Conservation (phyloP, 2,797 vertebrate genomes). For the Rhynchonycteris naso region DNA sequence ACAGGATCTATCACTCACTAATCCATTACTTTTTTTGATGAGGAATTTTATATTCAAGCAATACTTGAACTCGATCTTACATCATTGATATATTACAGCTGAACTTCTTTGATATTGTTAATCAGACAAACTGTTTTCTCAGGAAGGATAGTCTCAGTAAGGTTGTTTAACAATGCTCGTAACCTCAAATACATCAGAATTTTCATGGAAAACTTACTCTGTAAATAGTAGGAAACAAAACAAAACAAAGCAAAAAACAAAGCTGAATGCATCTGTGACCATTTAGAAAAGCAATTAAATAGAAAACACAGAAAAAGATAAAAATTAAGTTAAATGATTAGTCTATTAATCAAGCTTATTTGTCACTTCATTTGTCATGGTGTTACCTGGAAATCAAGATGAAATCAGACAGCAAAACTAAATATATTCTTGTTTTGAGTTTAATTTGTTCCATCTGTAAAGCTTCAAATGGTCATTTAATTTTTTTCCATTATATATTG, state of each 20-base stretch:
- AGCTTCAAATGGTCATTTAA: constrained; percentile 52
- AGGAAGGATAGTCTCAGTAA: constrained; percentile 24
- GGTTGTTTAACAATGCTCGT: constrained; percentile 46
- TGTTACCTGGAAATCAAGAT: constrained; percentile 73
- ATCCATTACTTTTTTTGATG: constrained; percentile 36
- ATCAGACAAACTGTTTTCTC: constrained; percentile 32
- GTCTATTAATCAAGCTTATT: constrained; percentile 62
- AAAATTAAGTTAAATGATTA: constrained; percentile 48
- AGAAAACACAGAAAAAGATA: constrained; percentile 11
- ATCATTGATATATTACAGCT: constrained; percentile 12
- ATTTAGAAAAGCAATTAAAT: constrained; percentile 58
- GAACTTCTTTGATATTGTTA: background rate
- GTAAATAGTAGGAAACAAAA: background rate
- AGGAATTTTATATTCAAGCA: background rate
- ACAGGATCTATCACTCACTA: constrained; percentile 46
- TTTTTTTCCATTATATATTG: constrained; percentile 50
- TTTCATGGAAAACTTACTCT: constrained; percentile 50
- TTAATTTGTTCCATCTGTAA: constrained; percentile 76
- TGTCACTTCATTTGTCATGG: constrained; percentile 64
- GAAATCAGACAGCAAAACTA: constrained; percentile 73
- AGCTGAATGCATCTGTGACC: background rate
- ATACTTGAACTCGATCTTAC: constrained; percentile 9
- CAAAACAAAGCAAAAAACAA: background rate
- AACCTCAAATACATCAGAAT: constrained; percentile 29
- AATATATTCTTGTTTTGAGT: constrained; percentile 69